phyloP scores from a whole-genome alignment of 2,113 vertebrate species.

The Symphodus melops region DNA sequence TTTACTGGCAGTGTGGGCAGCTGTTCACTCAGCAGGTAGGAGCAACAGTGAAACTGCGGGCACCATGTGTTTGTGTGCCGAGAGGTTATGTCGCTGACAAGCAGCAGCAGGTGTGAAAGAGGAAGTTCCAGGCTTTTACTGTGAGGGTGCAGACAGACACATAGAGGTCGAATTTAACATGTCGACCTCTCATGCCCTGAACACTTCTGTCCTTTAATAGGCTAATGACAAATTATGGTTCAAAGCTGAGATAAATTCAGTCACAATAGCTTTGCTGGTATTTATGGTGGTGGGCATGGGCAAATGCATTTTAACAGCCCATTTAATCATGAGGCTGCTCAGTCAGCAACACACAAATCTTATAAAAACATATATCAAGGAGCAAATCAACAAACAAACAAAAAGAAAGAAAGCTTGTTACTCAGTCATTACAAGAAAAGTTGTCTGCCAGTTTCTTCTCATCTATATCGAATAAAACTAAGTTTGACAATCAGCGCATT shows the following conservation, averaged over 20 bases:
- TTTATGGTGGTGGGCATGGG: background rate
- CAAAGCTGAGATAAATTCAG: conserved; percentile 31
- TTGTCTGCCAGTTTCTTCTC: no score
- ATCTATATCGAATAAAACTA: no score
- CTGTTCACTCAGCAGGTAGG: conserved; percentile 69
- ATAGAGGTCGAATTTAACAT: conserved; percentile 26
- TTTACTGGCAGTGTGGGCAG: conserved; percentile 50
- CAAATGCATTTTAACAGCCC: background rate
- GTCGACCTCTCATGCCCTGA: conserved; percentile 2
- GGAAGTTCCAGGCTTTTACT: conserved; percentile 34
- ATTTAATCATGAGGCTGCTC: no score
- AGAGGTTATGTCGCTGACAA: conserved; percentile 72
- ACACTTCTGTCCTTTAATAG: conserved; percentile 21
- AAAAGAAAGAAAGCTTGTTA: no score
- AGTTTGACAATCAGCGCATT: no score
- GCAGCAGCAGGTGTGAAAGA: conserved; percentile 86
- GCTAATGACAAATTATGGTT: conserved; percentile 19
- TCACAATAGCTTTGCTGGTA: no score
- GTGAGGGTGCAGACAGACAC: conserved; percentile 20
- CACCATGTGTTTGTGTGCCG: conserved; percentile 20
- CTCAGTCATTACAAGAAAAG: no score
- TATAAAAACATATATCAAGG: no score
- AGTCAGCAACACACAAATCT: no score
- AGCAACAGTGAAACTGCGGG: conserved; percentile 35
- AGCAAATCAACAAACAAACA: no score